A percentile compares a stretch with the other conserved stretches of the same genome.
Evolutionary conservation across 2,113 vertebrate genomes (phyloP).

Genomic region (Pholis gunnellus): DNA sequence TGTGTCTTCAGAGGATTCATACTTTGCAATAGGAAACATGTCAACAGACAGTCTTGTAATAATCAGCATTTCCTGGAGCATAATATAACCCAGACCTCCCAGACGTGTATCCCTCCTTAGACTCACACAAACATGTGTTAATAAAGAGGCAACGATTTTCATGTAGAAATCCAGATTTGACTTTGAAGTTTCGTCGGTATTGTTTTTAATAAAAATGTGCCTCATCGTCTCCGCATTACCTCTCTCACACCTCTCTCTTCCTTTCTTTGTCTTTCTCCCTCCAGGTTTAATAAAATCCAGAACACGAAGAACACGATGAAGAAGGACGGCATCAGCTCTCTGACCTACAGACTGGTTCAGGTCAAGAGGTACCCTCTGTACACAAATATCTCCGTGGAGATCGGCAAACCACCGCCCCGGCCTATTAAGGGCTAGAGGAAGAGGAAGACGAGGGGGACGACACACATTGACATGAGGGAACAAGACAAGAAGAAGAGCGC

Average conservation of each 20-base stretch:
- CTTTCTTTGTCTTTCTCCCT: slow-evolving; percentile 8
- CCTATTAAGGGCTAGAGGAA: slow-evolving; percentile 87
- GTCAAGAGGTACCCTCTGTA: slow-evolving; percentile 92
- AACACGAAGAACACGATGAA: slow-evolving; percentile 99
- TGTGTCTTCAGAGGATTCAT: neutral
- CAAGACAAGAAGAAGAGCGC: slow-evolving; percentile 14
- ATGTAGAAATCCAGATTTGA: neutral
- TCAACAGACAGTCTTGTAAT: neutral
- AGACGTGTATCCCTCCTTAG: no score
- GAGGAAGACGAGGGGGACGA: neutral
- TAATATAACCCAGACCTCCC: neutral
- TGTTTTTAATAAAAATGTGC: slow-evolving; percentile 4
- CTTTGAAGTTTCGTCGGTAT: neutral
- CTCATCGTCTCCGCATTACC: neutral
- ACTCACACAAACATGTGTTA: neutral
- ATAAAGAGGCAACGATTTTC: neutral
- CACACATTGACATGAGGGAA: neutral
- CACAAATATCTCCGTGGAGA: slow-evolving; percentile 98
- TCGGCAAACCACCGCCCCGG: slow-evolving; percentile 92
- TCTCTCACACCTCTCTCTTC: neutral
- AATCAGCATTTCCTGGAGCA: neutral
- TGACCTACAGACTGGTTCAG: slow-evolving; percentile 92
- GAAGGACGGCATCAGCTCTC: slow-evolving; percentile 94
- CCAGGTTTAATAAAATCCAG: slow-evolving; percentile 98
- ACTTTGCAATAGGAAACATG: neutral